Evolutionary conservation across 2,113 vertebrate genomes (phyloP), one percentile per base, ranked within the genome.

Genomic region (Acrocephalus arundinaceus): DNA sequence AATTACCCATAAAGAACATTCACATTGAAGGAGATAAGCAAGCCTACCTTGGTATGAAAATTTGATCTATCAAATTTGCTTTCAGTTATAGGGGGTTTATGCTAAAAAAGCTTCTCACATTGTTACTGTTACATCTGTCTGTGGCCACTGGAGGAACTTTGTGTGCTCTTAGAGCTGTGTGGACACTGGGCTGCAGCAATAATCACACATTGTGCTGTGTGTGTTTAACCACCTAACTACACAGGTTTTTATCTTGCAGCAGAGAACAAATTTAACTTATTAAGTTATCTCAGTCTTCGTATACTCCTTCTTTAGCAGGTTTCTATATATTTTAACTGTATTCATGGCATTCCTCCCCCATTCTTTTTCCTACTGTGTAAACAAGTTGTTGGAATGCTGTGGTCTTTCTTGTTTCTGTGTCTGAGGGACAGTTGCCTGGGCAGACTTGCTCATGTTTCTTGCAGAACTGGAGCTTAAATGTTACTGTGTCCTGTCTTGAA

Each of bases 1-100:
- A 98, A 77, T 97, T 99, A 21, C 98, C 98, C 2, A 84, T 98
- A 37, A 98, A 97, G 76, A 97, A 98, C 25, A 96, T 99, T 90
- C 97, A 99, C 94, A 85, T 98, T 83, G 97, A 97, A 5, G 98
- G 97, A 14, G 97, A 98, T 12, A 76, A 85, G 27, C 83, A 59
- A 39, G 89, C 96, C 43, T 99, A 98, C 82, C 92, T 99, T 86
- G 99, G 99, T 99, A 98, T 43, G 97, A 75, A 70, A 79, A 46
- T n/a, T 6, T 27, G 3, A 66, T 80, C 77, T 4, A 3, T 67
- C 9, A 17, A 6, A 49, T 46, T 91, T 59, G 2, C 10, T 87
- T 85, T 72, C 61, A 30, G 6, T 51, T 75, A 7, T 2, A 8
- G 13, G 46, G 33, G 5, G 1, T 4, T 55, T 55, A 2, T 76